Evolutionary conservation across 2,888 invertebrate genomes (phyloP).

Genomic region (Hecatera dysodea): DNA sequence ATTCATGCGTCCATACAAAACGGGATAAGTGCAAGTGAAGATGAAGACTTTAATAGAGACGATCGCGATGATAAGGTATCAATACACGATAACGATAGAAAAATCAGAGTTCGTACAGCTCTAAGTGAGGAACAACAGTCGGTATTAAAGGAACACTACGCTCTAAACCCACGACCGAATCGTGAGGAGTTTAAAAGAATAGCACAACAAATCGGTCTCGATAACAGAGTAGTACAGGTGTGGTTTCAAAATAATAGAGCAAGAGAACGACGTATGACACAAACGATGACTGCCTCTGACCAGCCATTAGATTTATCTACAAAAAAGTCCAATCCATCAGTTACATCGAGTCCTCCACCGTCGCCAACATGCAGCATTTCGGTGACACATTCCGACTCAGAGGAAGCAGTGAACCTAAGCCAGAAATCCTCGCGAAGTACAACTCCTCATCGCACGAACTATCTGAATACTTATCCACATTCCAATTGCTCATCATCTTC

Average conservation of each 20-base stretch:
- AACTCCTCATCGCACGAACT: slow-evolving; percentile 89
- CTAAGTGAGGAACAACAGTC: slow-evolving; percentile 98
- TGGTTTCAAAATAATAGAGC: slow-evolving; percentile 99
- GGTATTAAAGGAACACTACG: slow-evolving; percentile 97
- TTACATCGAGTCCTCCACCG: slow-evolving; percentile 91
- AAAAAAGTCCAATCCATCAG: slow-evolving; percentile 92
- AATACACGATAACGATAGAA: slow-evolving; percentile 92
- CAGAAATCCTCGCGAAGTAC: slow-evolving; percentile 92
- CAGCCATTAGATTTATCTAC: slow-evolving; percentile 98
- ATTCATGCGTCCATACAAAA: slow-evolving; percentile 88
- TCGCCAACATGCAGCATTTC: slow-evolving; percentile 92
- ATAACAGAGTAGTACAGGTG: slow-evolving; percentile 96
- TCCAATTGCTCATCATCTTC: slow-evolving; percentile 92
- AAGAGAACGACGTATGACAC: slow-evolving; percentile 93
- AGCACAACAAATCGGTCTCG: slow-evolving; percentile 94
- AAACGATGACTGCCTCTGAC: slow-evolving; percentile 88
- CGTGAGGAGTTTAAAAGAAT: slow-evolving; percentile 98
- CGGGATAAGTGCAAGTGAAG: slow-evolving; percentile 91
- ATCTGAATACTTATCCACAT: slow-evolving; percentile 90
- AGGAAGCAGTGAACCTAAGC: slow-evolving; percentile 95
- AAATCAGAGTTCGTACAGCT: slow-evolving; percentile 97
- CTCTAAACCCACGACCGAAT: slow-evolving; percentile 97
- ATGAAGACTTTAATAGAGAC: slow-evolving; percentile 90
- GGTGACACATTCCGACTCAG: slow-evolving; percentile 92
- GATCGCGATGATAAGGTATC: slow-evolving; percentile 90